These are phyloP conservation scores for Rousettus madagascariensis DNA, from an alignment of 2,797 vertebrate genomes.

Conservation along the genomic window DNA sequence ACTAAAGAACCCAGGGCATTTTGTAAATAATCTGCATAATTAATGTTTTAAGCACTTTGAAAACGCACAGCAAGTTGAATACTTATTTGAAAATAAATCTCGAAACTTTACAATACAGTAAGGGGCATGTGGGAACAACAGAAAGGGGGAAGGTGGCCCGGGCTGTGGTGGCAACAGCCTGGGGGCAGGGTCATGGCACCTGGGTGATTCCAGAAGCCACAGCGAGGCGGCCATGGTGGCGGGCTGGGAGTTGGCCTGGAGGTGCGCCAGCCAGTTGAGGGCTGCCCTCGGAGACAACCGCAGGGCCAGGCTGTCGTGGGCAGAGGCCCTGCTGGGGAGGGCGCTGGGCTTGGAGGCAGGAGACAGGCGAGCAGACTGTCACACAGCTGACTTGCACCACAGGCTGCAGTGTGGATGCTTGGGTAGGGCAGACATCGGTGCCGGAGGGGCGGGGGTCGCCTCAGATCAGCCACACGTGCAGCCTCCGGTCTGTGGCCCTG, in stretches of 20 bases:
- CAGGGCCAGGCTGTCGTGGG: constrained; percentile 78
- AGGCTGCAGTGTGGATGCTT: constrained; percentile 95
- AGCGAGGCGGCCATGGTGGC: constrained; percentile 85
- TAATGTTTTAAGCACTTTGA: constrained; percentile 80
- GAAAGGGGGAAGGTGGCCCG: constrained; percentile 64
- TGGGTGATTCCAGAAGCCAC: constrained; percentile 96
- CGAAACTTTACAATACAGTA: constrained; percentile 84
- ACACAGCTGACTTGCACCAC: constrained; percentile 89
- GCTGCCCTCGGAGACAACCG: constrained; percentile 76
- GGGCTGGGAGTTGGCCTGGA: constrained; percentile 82
- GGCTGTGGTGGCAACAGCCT: constrained; percentile 67
- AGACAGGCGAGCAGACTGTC: constrained; percentile 79
- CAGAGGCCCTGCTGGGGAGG: constrained; percentile 82
- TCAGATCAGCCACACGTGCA: constrained; percentile 84
- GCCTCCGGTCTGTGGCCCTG: constrained; percentile 83
- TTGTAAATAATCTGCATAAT: constrained; percentile 78
- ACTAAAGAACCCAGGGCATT: constrained; percentile 80
- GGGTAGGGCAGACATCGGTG: constrained; percentile 83
- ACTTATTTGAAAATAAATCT: constrained; percentile 89
- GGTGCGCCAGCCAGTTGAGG: constrained; percentile 78
- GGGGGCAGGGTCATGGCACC: constrained; percentile 77
- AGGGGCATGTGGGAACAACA: constrained; percentile 81
- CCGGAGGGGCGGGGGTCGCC: constrained; percentile 84
- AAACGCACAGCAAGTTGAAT: constrained; percentile 82
- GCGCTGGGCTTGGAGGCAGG: constrained; percentile 81